Base-by-base conservation (phyloP, 2,888 invertebrate genomes). In the Matsumyia berberina region DNA sequence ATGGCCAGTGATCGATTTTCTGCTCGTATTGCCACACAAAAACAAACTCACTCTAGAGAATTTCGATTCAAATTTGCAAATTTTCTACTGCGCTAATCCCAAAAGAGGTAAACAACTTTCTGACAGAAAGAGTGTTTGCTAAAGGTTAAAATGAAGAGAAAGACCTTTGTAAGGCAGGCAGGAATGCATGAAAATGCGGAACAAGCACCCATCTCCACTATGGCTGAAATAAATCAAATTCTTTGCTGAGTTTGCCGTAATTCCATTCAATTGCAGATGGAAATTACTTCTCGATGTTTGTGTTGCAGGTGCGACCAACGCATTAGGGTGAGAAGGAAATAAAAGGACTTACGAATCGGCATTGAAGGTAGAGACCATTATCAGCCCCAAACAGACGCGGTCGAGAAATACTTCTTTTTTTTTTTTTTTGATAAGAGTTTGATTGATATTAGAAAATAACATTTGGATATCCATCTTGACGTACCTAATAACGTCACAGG, bases 81-180 rank as follows among this genome's bases (percentile, higher is more conserved):
- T 83, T 74, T 83, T 83, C 83, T 58, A 79, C 74, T 79, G 79
- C 83, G 74, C 64, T 79, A 74, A 79, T 79, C 79, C 83, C 19
- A 7, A 78, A 79, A 79, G 83, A 74, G 69, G 79, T 73, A 79
- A 85, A 79, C 83, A 73, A 73, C 72, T 57, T 55, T 69, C 42
- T 51, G 60, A 35, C 31, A 33, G 60, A 49, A 49, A 24, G 39
- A 24, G 49, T 57, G 46, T 19, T 51, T 37, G 49, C 64, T 51
- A 39, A 24, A 33, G 44, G 64, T 42, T 39, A n/a, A n/a, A n/a
- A n/a, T n/a, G n/a, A n/a, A n/a, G n/a, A n/a, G 29, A 39, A 51
- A 51, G 42, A 74, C 37, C 12, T 64, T n/a, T 66, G 44, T 46
- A 49, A 24, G 24, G 24, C 4, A 24, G 24, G 37, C 35, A 37